Percentiles rank a stretch among this genome's conserved stretches.
These are phyloP conservation scores for Nixonia krombeini DNA, from an alignment of 1,140 invertebrate genomes.

Conservation along the genomic window DNA sequence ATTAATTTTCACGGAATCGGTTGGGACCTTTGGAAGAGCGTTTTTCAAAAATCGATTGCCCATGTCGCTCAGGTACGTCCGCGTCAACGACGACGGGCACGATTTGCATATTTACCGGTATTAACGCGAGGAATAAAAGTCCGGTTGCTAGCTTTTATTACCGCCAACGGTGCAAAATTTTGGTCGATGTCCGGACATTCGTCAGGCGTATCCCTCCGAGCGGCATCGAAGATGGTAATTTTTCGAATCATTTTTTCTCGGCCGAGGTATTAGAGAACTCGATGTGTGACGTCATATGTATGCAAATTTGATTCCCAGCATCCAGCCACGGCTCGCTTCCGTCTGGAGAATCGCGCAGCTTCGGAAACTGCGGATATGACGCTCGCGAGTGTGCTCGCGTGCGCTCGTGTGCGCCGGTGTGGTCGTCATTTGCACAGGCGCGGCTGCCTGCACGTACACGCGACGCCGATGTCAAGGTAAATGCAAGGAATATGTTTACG, in stretches of 20 bases:
- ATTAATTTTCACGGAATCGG: too few species aligned
- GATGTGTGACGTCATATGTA: slow-evolving; percentile 68
- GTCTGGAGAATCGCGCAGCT: slow-evolving; percentile 58
- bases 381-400: slow-evolving; percentile 25
- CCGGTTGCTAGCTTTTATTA: too few species aligned
- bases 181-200: too few species aligned
- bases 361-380: slow-evolving; percentile 59
- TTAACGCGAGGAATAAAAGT: too few species aligned
- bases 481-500: slow-evolving; percentile 24
- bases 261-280: slow-evolving; percentile 65
- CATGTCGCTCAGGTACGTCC: too few species aligned
- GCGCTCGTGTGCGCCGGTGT: slow-evolving; percentile 31
- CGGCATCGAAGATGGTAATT: slow-evolving; percentile 11
- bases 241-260: slow-evolving; percentile 64
- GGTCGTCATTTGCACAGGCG: slow-evolving; percentile 34
- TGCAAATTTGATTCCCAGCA: slow-evolving; percentile 61
- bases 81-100: too few species aligned
- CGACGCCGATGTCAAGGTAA: slow-evolving; percentile 20
- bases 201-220: too few species aligned
- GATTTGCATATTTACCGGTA: too few species aligned
- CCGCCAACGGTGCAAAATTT: too few species aligned
- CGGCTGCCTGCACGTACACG: slow-evolving; percentile 21
- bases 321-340: slow-evolving; percentile 52
- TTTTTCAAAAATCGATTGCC: too few species aligned
- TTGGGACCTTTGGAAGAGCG: too few species aligned